Percentiles rank a stretch among this genome's conserved stretches.
phyloP scores from a whole-genome alignment of 2,888 invertebrate genomes.

The Chironomus tentans region DNA sequence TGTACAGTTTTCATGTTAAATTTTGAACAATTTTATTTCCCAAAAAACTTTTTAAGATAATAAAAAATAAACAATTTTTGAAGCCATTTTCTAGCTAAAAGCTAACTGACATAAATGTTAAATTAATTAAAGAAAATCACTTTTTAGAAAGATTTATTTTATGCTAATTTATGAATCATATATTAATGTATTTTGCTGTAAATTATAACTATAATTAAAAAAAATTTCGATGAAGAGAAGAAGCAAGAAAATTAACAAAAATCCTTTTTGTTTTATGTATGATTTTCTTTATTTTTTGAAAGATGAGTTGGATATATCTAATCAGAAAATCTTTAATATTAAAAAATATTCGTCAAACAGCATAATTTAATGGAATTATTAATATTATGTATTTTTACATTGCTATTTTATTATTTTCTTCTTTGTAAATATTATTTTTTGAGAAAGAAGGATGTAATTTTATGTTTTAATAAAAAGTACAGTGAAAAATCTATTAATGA shows the following conservation, averaged over 20 bases:
- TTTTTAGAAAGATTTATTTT: not conserved
- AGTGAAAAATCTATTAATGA: not conserved
- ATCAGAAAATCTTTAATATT: too few species aligned
- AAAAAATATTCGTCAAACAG: too few species aligned
- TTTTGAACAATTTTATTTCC: too few species aligned
- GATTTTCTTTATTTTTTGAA: too few species aligned
- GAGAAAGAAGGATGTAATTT: constrained; percentile 5
- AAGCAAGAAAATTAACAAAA: not conserved
- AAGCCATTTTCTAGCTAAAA: not conserved
- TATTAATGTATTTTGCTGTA: not conserved
- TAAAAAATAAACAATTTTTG: not conserved
- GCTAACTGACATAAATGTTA: not conserved
- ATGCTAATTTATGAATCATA: not conserved
- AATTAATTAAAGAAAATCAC: too few species aligned
- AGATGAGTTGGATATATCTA: too few species aligned
- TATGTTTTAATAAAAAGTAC: constrained; percentile 18
- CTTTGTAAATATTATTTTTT: not conserved
- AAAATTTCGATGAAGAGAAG: not conserved
- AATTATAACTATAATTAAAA: not conserved
- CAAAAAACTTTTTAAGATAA: not conserved
- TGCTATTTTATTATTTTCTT: too few species aligned
- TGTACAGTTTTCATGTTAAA: too few species aligned
- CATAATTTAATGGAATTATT: too few species aligned
- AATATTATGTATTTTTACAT: too few species aligned
- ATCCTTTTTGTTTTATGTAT: not conserved